Conservation (phyloP, 1,140 invertebrate genomes). For the Mya arenaria region DNA sequence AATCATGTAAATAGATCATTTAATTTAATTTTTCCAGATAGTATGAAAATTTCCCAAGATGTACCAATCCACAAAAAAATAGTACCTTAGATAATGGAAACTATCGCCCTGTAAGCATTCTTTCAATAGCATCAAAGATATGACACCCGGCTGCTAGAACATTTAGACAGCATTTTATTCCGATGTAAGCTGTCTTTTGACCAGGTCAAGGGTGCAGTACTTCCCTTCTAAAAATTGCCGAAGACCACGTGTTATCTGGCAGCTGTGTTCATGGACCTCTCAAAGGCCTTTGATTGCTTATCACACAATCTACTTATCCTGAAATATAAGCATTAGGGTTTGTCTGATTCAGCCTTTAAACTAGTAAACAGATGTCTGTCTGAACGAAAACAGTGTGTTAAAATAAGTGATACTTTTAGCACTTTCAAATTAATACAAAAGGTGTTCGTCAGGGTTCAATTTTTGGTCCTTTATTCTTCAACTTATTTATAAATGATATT, state of each 20-base stretch:
- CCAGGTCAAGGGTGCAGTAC: conserved; percentile 25
- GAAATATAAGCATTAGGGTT: conserved; percentile 26
- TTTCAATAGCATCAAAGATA: conserved; percentile 15
- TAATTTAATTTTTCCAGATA: not conserved
- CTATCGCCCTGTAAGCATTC: not conserved
- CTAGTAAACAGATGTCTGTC: too few species aligned
- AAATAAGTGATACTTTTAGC: too few species aligned
- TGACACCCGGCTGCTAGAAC: conserved; percentile 6
- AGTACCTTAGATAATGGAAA: conserved; percentile 1
- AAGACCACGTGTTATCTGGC: conserved; percentile 1
- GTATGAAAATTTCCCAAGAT: conserved; percentile 8
- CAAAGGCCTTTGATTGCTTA: conserved; percentile 26
- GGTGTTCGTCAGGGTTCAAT: too few species aligned
- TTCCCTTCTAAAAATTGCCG: not conserved
- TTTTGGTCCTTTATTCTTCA: too few species aligned
- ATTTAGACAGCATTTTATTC: conserved; percentile 11
- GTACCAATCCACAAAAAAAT: not conserved
- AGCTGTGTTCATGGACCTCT: conserved; percentile 26
- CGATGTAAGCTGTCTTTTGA: not conserved
- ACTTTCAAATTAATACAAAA: too few species aligned
- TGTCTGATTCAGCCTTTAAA: too few species aligned
- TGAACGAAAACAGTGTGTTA: too few species aligned
- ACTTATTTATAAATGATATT: too few species aligned
- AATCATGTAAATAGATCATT: conserved; percentile 5
- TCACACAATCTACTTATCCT: conserved; percentile 12